phyloP scores from a whole-genome alignment of 2,113 vertebrate genomes.

The Manacus vitellinus region DNA sequence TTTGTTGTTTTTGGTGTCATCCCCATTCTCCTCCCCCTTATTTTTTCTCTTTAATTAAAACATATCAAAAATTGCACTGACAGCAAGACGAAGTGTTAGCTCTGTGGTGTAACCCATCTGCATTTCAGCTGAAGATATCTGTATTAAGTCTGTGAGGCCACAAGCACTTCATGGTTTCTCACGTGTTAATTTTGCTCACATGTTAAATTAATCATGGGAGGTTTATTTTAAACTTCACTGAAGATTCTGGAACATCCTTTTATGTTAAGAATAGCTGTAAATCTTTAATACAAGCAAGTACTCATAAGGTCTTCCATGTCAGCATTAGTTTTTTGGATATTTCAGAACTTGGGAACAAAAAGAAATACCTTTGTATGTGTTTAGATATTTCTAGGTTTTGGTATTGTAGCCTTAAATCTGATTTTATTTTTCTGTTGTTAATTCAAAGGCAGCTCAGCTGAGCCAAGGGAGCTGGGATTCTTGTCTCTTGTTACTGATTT shows the following conservation, averaged over 20 bases:
- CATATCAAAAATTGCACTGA: neutral
- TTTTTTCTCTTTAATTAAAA: neutral
- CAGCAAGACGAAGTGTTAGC: neutral
- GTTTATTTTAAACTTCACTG: neutral
- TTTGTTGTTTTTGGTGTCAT: neutral
- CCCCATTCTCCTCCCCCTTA: neutral
- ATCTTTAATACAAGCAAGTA: neutral
- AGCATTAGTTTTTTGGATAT: neutral
- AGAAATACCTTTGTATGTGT: neutral
- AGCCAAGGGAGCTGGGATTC: neutral
- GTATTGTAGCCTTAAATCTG: neutral
- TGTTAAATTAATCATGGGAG: conserved; percentile 25
- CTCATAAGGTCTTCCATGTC: neutral
- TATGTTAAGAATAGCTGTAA: neutral
- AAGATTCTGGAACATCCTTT: conserved; percentile 19
- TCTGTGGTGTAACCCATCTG: conserved; percentile 6
- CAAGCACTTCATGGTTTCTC: neutral
- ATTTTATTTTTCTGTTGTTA: neutral
- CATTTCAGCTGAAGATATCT: conserved; percentile 24
- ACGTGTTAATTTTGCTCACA: neutral
- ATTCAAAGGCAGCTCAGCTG: neutral
- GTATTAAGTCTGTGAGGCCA: conserved; percentile 14
- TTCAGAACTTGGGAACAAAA: neutral
- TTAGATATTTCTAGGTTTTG: neutral
- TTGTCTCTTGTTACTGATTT: neutral